Evolutionary conservation across 2,113 vertebrate species (phyloP), one percentile per base, ranked within the genome.

Genomic region (Hydropotes inermis): DNA sequence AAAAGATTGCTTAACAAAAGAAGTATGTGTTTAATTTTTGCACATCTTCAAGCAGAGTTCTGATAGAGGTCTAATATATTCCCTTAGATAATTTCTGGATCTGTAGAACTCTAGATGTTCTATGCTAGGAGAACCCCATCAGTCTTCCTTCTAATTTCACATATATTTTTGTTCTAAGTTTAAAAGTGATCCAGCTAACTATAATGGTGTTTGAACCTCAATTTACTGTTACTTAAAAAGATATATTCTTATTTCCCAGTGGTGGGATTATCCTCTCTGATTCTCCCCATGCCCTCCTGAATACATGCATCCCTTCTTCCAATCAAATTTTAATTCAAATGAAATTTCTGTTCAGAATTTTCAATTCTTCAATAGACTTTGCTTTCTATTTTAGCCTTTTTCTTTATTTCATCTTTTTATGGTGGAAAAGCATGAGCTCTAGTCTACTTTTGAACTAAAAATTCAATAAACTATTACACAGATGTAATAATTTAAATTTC

Each of bases 251-350:
- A 21, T 25, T 52, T 43, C 27, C 19, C 45, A 43, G 28, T 61
- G 55, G 27, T 8, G 15, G 76, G 23, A 6, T 57, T 45, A 60
- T 55, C 54, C 1, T 70, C 7, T 14, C 4, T 23, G n/a, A 16
- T 57, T 83, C 60, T 70, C 50, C 25, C 19, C 9, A 55, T 19
- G 7, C 1, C 3, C 21, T 11, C 27, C 6, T 28, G 17, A 36
- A 79, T 5, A 13, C 39, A 58, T 13, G 3, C 3, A 30, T 45
- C 8, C 10, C 12, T 78, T 95, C 7, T 52, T 15, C 36, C 23
- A 67, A 55, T 30, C 39, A 97, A 50, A 96, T 83, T n/a, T 58
- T 33, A 93, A 95, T 33, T 70, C n/a, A 76, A 47, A 76, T 91
- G 55, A 16, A 88, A 84, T 28, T 74, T 95, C 70, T 81, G 4